Conservation (phyloP, 1,140 invertebrate genomes). For the Reticulitermes speratus region DNA sequence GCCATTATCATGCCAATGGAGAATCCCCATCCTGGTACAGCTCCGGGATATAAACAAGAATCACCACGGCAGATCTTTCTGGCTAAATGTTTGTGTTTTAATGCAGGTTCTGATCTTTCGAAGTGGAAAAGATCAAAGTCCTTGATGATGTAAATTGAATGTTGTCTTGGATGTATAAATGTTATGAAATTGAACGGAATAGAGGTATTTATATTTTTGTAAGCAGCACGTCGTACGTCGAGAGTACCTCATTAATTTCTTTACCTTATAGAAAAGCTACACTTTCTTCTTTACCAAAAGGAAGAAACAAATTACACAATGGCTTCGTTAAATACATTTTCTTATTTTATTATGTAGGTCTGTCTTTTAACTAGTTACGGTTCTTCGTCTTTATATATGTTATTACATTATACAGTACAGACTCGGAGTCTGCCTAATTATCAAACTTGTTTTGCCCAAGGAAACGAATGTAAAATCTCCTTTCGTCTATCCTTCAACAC, state of each 20-base stretch:
- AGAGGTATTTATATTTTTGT: background rate
- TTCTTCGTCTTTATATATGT: background rate
- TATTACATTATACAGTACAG: background rate
- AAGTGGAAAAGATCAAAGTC: too few relatives aligned
- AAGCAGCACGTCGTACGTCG: background rate
- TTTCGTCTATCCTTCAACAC: background rate
- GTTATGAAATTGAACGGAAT: too few relatives aligned
- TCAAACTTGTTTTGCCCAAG: constrained; percentile 25
- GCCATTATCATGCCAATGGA: too few relatives aligned
- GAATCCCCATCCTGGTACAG: too few relatives aligned
- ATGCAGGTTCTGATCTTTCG: too few relatives aligned
- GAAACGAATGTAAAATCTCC: background rate
- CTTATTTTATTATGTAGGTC: constrained; percentile 21
- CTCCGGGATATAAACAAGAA: too few relatives aligned
- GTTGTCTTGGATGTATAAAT: too few relatives aligned
- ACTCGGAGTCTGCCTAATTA: constrained; percentile 24
- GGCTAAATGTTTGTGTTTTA: too few relatives aligned
- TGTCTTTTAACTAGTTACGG: background rate
- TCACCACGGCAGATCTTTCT: too few relatives aligned
- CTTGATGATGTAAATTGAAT: too few relatives aligned
- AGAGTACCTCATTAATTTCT: background rate
- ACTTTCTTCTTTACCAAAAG: background rate
- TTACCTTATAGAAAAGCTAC: background rate
- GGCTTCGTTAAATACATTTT: constrained; percentile 26
- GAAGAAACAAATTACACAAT: constrained; percentile 17